These are phyloP conservation scores for Dolomedes plantarius DNA, from an alignment of 2,888 invertebrate genomes.

Conservation along the genomic window DNA sequence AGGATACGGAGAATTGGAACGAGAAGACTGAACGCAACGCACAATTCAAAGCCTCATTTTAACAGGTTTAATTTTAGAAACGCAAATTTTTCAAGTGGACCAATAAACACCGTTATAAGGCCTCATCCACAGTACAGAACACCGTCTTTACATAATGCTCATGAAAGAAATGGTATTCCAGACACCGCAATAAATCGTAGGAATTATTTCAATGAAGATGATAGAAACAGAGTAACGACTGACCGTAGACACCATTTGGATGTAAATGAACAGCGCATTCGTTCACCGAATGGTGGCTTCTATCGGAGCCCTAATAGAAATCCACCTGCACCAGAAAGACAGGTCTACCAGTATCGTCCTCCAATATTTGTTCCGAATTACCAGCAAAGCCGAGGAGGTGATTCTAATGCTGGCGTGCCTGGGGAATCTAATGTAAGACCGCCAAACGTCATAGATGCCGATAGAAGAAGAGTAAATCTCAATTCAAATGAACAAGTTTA, in stretches of 20 bases:
- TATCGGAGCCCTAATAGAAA: neutral
- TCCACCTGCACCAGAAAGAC: neutral
- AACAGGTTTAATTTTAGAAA: neutral
- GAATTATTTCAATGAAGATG: conserved; percentile 26
- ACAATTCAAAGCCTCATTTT: neutral
- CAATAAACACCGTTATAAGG: neutral
- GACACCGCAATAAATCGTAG: neutral
- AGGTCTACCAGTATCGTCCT: conserved; percentile 15
- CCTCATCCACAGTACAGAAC: neutral
- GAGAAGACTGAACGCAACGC: neutral
- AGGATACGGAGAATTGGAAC: conserved; percentile 47
- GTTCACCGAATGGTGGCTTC: neutral
- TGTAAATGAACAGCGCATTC: neutral
- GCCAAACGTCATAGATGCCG: neutral
- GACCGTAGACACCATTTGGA: neutral
- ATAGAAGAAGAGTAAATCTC: neutral
- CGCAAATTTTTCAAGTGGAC: neutral
- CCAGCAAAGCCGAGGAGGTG: conserved; percentile 11
- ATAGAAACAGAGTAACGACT: neutral
- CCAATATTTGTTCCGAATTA: conserved; percentile 49
- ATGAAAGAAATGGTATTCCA: conserved; percentile 7
- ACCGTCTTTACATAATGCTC: neutral
- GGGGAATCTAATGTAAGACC: neutral
- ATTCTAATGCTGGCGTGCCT: neutral
- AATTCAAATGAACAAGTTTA: neutral